Conservation (phyloP, 2,888 invertebrate genomes). For the Eristalinus aeneus region DNA sequence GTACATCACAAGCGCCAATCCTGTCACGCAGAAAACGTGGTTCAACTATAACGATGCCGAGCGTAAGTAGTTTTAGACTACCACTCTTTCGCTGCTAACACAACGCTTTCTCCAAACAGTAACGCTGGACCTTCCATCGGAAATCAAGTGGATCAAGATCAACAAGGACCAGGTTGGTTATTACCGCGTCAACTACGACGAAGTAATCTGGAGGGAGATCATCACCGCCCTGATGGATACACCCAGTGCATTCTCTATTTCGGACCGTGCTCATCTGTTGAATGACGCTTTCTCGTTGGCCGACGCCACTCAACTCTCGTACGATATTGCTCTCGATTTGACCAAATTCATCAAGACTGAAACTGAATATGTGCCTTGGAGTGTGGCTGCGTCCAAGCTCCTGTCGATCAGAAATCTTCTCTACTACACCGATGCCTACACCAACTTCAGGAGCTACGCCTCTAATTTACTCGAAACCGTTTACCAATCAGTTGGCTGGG, state of each 20-base stretch:
- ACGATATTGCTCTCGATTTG: constrained; percentile 86
- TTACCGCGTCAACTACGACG: constrained; percentile 92
- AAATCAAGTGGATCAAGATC: constrained; percentile 88
- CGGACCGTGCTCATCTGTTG: constrained; percentile 90
- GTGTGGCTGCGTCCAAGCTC: constrained; percentile 83
- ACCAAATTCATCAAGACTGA: constrained; percentile 87
- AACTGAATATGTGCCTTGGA: constrained; percentile 89
- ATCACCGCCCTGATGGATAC: constrained; percentile 77
- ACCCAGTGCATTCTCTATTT: constrained; percentile 81
- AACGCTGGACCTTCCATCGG: constrained; percentile 81
- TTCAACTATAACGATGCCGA: constrained; percentile 79
- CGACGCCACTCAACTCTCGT: constrained; percentile 85
- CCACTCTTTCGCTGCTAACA: not conserved
- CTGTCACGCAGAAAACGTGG: constrained; percentile 77
- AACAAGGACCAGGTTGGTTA: constrained; percentile 93
- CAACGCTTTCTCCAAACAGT: constrained; percentile 52
- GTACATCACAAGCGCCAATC: constrained; percentile 84
- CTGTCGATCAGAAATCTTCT: constrained; percentile 82
- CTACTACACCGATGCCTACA: constrained; percentile 82
- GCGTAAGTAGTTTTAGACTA: constrained; percentile 61
- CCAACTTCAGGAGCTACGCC: constrained; percentile 83
- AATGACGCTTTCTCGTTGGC: constrained; percentile 93
- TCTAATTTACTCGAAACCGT: constrained; percentile 83
- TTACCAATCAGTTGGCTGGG: constrained; percentile 85
- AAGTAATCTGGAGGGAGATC: constrained; percentile 84